phyloP scores from a whole-genome alignment of 2,113 vertebrate genomes.

The Hippocampus guttulatus region DNA sequence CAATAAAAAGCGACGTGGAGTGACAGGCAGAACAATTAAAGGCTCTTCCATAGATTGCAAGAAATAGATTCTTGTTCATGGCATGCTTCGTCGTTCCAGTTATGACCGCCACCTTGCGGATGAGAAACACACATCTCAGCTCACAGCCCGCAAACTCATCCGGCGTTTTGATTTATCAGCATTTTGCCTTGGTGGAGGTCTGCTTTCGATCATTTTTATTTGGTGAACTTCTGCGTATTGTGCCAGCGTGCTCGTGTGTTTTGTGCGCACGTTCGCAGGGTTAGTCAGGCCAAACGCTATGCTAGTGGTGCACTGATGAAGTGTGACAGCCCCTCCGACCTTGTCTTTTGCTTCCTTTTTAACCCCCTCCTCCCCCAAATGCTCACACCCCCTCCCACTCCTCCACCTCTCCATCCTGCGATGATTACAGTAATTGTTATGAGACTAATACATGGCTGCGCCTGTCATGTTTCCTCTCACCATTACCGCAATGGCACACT shows the following conservation, averaged over 20 bases:
- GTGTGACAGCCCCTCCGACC: conserved; percentile 61
- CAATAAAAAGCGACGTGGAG: too few relatives aligned
- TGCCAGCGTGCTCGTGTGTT: conserved; percentile 30
- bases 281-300: conserved; percentile 54
- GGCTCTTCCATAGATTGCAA: too few relatives aligned
- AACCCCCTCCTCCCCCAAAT: conserved; percentile 4
- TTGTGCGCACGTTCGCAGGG: conserved; percentile 35
- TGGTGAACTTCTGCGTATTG: conserved; percentile 10
- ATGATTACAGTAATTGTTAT: conserved; percentile 46
- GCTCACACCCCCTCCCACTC: not conserved
- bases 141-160: not conserved
- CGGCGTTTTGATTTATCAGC: not conserved
- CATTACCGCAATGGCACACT: conserved; percentile 29
- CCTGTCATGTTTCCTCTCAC: conserved; percentile 30
- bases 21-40: too few relatives aligned
- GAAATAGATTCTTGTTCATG: too few relatives aligned
- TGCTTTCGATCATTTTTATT: not conserved
- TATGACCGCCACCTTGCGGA: too few relatives aligned
- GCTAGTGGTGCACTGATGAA: conserved; percentile 55
- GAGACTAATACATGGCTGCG: conserved; percentile 42
- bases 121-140: too few relatives aligned
- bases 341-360: conserved; percentile 7
- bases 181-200: not conserved
- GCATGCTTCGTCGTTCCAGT: too few relatives aligned
- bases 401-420: conserved; percentile 3